Evolutionary conservation across 2,888 invertebrate genomes (phyloP).

Genomic region (Drosophila villosipedis): DNA sequence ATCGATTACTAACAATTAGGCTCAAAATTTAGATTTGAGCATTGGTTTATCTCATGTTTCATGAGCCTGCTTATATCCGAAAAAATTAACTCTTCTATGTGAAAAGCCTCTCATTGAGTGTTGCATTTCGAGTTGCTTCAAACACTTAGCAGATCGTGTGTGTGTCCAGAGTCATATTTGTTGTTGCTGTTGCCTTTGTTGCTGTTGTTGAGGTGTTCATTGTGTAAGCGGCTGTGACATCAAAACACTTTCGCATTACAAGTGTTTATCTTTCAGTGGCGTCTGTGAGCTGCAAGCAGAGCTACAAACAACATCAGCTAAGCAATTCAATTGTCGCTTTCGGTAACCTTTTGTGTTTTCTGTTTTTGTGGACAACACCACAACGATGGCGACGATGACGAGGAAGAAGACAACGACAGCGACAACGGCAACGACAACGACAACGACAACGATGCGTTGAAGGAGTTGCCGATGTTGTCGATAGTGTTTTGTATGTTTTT

Average conservation of each 20-base stretch:
- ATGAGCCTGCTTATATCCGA: neutral
- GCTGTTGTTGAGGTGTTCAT: conserved; percentile 30
- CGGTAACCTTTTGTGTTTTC: conserved; percentile 69
- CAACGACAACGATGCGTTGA: conserved; percentile 44
- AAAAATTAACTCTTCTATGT: neutral
- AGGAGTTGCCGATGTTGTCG: conserved; percentile 58
- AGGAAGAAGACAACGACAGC: conserved; percentile 8
- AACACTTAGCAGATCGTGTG: conserved; percentile 63
- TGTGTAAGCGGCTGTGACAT: conserved; percentile 67
- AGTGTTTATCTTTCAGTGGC: conserved; percentile 69
- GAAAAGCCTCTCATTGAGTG: conserved; percentile 3
- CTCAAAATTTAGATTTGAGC: neutral
- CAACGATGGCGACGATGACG: conserved; percentile 14
- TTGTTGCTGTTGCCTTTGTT: conserved; percentile 19
- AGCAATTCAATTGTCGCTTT: conserved; percentile 75
- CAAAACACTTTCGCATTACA: conserved; percentile 76
- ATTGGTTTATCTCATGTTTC: neutral
- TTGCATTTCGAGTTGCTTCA: conserved; percentile 34
- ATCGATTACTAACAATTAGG: neutral
- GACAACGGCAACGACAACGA: neutral
- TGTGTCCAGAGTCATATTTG: conserved; percentile 16
- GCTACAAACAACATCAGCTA: conserved; percentile 23
- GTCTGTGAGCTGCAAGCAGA: conserved; percentile 7
- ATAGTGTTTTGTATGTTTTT: conserved; percentile 12
- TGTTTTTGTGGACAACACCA: conserved; percentile 22